Percentiles rank a stretch among this genome's conserved stretches.
These are phyloP conservation scores for Sycophila sp. DNA, from an alignment of 1,140 invertebrate genomes.

Conservation along the genomic window DNA sequence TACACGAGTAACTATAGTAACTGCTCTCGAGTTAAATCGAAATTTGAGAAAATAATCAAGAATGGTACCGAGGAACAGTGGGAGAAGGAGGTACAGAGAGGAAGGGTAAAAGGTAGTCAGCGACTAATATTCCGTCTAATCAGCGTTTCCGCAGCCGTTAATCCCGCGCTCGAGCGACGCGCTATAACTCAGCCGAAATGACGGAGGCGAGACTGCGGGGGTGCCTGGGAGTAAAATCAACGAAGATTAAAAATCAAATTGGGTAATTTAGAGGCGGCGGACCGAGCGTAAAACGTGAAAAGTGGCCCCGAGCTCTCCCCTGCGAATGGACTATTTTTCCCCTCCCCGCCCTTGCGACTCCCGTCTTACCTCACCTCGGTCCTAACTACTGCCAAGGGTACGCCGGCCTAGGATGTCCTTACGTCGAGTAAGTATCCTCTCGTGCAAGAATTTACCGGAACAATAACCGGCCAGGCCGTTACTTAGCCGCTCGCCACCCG, in stretches of 20 bases:
- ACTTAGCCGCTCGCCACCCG: slow-evolving; percentile 47
- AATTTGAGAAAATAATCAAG: too few relatives aligned
- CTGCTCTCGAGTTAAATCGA: too few relatives aligned
- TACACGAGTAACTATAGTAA: too few relatives aligned
- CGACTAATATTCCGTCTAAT: background rate
- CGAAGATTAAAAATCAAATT: slow-evolving; percentile 17
- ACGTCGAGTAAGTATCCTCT: slow-evolving; percentile 49
- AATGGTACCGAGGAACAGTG: too few relatives aligned
- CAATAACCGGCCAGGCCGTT: slow-evolving; percentile 54
- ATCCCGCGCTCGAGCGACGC: background rate
- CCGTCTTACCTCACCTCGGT: background rate
- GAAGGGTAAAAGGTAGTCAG: too few relatives aligned
- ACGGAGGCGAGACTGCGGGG: background rate
- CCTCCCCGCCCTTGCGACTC: background rate
- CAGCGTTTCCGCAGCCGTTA: background rate
- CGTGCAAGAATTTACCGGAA: slow-evolving; percentile 54
- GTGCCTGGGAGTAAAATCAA: background rate
- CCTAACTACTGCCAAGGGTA: background rate
- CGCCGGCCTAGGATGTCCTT: background rate
- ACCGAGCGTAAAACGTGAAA: background rate
- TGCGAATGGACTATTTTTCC: background rate
- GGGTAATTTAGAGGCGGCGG: slow-evolving; percentile 5
- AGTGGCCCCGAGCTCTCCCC: background rate
- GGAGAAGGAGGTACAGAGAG: too few relatives aligned
- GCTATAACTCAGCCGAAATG: too few relatives aligned